Percentiles rank a stretch among this genome's conserved stretches.
Conservation (phyloP, 1,140 invertebrate species). For the Vanessa tameamea region DNA sequence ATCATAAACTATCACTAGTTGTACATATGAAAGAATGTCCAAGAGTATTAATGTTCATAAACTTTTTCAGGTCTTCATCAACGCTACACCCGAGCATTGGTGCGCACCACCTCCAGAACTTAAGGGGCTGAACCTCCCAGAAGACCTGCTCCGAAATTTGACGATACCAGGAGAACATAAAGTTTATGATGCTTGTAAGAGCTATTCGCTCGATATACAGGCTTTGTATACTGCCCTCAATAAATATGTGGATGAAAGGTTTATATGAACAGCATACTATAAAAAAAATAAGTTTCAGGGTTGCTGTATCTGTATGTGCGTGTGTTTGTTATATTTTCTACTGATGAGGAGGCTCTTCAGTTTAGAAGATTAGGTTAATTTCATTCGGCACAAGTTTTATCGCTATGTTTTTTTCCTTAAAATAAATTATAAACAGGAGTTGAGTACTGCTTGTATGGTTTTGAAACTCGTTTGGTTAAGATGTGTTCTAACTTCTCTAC, state of each 20-base stretch:
- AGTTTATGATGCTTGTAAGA: slow-evolving; percentile 83
- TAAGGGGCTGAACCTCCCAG: slow-evolving; percentile 79
- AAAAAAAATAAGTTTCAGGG: neutral
- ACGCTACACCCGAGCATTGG: slow-evolving; percentile 85
- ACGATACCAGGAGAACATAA: slow-evolving; percentile 80
- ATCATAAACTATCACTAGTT: too few relatives aligned
- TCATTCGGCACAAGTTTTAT: too few relatives aligned
- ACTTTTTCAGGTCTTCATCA: slow-evolving; percentile 85
- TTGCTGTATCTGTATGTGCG: too few relatives aligned
- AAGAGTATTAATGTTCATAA: neutral
- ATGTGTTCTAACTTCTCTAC: too few relatives aligned
- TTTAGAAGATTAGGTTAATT: too few relatives aligned
- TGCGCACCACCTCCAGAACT: slow-evolving; percentile 82
- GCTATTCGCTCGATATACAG: slow-evolving; percentile 86
- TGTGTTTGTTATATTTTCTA: too few relatives aligned
- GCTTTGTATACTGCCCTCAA: slow-evolving; percentile 42
- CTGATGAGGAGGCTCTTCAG: too few relatives aligned
- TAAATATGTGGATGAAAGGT: slow-evolving; percentile 50
- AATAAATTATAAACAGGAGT: too few relatives aligned
- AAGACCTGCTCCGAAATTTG: slow-evolving; percentile 80
- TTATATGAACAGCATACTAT: neutral
- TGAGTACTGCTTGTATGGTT: too few relatives aligned
- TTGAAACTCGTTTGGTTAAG: too few relatives aligned
- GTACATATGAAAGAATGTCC: too few relatives aligned
- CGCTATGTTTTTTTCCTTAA: too few relatives aligned